Evolutionary conservation across 2,113 vertebrate genomes (phyloP), one percentile per base, ranked within the genome.

Genomic region (Sander vitreus): DNA sequence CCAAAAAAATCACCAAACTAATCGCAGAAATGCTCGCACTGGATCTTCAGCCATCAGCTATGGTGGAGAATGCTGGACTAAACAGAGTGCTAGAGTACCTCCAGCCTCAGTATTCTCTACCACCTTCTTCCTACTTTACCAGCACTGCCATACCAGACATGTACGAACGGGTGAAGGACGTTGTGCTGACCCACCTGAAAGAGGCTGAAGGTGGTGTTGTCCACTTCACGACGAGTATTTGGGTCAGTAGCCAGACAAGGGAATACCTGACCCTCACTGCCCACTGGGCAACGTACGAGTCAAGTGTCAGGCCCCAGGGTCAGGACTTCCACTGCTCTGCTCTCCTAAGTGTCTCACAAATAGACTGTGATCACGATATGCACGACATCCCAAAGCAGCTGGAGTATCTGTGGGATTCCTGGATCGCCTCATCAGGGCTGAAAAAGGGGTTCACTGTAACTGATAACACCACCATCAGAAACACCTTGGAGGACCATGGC

Each of bases 11-110:
- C 84, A 99, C 98, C 73, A 97, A 96, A 95, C 97, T 99, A 86
- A 90, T 99, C 50, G 97, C 97, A 0, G 98, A 99, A 96, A 99
- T 99, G 97, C 97, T 99, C 93, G 97, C 97, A 95, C 96, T 99
- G 93, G 98, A 99, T 94, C 97, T 99, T 87, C 97, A 99, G 96
- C 98, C 97, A 88, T 99, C 97, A 90, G 96, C 97, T 63, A 86
- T 98, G 89, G 97, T 99, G 85, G 97, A 99, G 94, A 99, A 96
- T 36, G 84, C 97, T 86, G 98, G 98, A 90, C 96, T 99, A 81
- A 96, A 93, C 92, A 92, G 97, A 94, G 95, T 99, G 91, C 96
- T 99, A 12, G 97, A 96, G 93, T 97, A 97, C 94, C 95, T 99
- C 94, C 97, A 97, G 92, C 97, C 97, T 89, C 97, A 97, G 86